These are phyloP conservation scores for Calidris pygmaea DNA, from an alignment of 2,113 vertebrate genomes.

Conservation along the genomic window DNA sequence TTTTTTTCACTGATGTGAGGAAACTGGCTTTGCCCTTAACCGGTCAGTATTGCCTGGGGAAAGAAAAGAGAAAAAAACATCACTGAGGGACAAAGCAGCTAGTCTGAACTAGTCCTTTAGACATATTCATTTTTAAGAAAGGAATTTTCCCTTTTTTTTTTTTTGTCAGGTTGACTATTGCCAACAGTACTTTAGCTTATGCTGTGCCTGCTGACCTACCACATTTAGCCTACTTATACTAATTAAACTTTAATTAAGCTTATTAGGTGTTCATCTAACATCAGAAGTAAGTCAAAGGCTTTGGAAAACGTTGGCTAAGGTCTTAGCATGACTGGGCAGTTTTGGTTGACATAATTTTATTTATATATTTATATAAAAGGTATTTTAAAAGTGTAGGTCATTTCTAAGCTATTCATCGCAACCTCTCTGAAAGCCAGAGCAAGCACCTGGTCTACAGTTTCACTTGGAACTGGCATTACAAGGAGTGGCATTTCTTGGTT, in stretches of 20 bases:
- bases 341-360: neutral
- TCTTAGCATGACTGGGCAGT: neutral
- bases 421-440: neutral
- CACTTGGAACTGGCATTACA: accelerated
- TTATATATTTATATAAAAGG: neutral
- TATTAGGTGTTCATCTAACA: neutral
- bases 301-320: neutral
- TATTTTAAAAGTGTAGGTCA: neutral
- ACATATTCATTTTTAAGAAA: neutral
- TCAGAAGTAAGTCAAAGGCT: constrained; percentile 21
- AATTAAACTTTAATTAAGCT: constrained; percentile 56
- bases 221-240: constrained; percentile 34
- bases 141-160: neutral
- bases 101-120: neutral
- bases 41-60: neutral
- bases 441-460: neutral
- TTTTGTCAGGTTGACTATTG: neutral
- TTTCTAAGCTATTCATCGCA: neutral
- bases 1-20: neutral
- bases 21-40: neutral
- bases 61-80: neutral
- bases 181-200: neutral
- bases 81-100: neutral
- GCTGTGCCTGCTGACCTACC: constrained; percentile 26
- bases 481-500: neutral